phyloP scores from a whole-genome alignment of 30 jellyfish, hydroid and myxozoan species.

The Hydra vulgaris region DNA sequence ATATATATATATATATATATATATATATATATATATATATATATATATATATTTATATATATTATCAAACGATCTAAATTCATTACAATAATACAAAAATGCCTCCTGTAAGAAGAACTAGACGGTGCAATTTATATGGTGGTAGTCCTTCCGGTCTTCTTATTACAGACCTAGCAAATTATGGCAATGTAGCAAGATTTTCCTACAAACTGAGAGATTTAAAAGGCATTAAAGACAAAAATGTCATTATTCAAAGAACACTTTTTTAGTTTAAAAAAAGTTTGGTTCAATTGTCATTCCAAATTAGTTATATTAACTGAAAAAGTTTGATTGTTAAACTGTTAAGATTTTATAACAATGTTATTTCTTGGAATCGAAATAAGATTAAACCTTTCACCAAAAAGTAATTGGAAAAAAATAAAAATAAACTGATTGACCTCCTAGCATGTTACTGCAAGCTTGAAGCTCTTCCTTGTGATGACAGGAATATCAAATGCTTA shows the following conservation, averaged over 20 bases:
- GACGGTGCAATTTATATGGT: too few species aligned
- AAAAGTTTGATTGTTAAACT: neutral
- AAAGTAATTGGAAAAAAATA: neutral
- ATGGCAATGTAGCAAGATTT: neutral
- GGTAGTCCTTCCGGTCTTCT: neutral
- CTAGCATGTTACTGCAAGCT: neutral
- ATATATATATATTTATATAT: too few species aligned
- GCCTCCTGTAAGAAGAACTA: too few species aligned
- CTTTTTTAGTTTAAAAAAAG: neutral
- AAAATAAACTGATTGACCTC: neutral
- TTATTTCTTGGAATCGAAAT: too few species aligned
- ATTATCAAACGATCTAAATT: too few species aligned
- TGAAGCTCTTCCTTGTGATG: neutral
- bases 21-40: too few species aligned
- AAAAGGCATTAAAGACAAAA: neutral
- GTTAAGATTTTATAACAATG: neutral
- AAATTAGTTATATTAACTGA: neutral
- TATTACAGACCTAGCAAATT: neutral
- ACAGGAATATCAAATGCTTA: neutral
- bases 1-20: too few species aligned
- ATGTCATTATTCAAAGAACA: neutral
- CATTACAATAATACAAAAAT: too few species aligned
- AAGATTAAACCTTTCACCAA: neutral
- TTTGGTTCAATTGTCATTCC: neutral
- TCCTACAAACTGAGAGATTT: neutral